A percentile compares a stretch with the other conserved stretches of the same genome.
phyloP scores from a whole-genome alignment of 1,140 invertebrate species.

The Rhyacophila brunnea region DNA sequence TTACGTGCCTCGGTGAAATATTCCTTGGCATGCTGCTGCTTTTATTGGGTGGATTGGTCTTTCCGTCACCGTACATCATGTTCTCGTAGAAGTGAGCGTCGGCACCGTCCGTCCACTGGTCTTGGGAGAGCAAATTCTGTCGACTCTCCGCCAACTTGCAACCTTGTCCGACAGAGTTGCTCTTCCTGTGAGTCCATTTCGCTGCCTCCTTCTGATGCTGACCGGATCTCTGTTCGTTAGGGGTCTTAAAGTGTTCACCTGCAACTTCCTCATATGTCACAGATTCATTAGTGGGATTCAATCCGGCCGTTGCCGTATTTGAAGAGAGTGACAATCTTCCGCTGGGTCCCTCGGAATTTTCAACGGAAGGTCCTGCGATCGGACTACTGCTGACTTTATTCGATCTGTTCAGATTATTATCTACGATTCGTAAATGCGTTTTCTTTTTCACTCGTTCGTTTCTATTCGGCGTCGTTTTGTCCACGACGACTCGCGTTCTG shows the following conservation, averaged over 20 bases:
- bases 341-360: slow-evolving; percentile 44
- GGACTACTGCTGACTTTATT: slow-evolving; percentile 25
- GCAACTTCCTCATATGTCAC: slow-evolving; percentile 25
- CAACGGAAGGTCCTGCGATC: slow-evolving; percentile 41
- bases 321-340: slow-evolving; percentile 19
- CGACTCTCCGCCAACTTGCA: slow-evolving; percentile 48
- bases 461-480: slow-evolving; percentile 51
- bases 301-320: slow-evolving; percentile 22
- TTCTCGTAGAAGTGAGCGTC: slow-evolving; percentile 52
- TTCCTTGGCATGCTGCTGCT: slow-evolving; percentile 51
- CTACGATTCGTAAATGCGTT: slow-evolving; percentile 4
- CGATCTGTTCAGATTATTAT: slow-evolving; percentile 29
- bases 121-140: slow-evolving; percentile 49
- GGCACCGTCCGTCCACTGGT: slow-evolving; percentile 40
- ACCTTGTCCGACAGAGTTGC: slow-evolving; percentile 49
- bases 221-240: slow-evolving; percentile 48
- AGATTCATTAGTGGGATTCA: slow-evolving; percentile 22
- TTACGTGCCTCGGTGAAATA: slow-evolving; percentile 35
- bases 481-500: slow-evolving; percentile 52
- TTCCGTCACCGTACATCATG: slow-evolving; percentile 41
- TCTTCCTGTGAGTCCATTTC: slow-evolving; percentile 47
- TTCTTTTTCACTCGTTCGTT: slow-evolving; percentile 48
- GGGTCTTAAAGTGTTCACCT: slow-evolving; percentile 14
- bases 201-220: slow-evolving; percentile 42
- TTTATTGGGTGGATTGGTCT: slow-evolving; percentile 36